Percentiles rank a stretch among this genome's conserved stretches.
Conservation (phyloP, 2,797 vertebrate species). For the Ctenochaetus hawaiiensis region DNA sequence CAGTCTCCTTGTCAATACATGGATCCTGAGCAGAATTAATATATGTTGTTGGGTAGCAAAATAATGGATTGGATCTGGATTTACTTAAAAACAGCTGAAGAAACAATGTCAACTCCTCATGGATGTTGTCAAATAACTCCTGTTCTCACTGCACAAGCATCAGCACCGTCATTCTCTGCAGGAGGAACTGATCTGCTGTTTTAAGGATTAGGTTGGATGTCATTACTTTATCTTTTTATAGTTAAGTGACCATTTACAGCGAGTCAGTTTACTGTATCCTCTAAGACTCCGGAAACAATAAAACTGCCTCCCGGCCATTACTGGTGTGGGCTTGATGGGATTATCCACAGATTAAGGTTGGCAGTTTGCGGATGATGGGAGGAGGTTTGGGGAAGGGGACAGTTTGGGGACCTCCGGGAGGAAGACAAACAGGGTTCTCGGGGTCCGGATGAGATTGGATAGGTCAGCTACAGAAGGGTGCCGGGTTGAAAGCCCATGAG, state of each 20-base stretch:
- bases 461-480: slow-evolving; percentile 60
- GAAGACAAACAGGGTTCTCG: slow-evolving; percentile 54
- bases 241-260: neutral
- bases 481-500: slow-evolving; percentile 55
- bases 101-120: slow-evolving; percentile 11
- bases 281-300: slow-evolving; percentile 23
- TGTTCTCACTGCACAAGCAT: neutral
- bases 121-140: slow-evolving; percentile 18
- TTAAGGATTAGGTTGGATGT: slow-evolving; percentile 7
- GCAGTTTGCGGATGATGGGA: slow-evolving; percentile 37
- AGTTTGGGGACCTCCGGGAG: slow-evolving; percentile 41
- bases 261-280: slow-evolving; percentile 20
- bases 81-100: slow-evolving; percentile 1
- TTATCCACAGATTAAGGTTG: slow-evolving; percentile 64
- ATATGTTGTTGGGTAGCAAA: slow-evolving; percentile 3
- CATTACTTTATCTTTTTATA: slow-evolving; percentile 8
- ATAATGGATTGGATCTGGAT: neutral
- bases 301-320: slow-evolving; percentile 46
- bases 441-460: slow-evolving; percentile 68
- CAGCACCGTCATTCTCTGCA: neutral
- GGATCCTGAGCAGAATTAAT: slow-evolving; percentile 25
- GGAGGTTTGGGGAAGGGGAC: slow-evolving; percentile 9
- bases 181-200: neutral
- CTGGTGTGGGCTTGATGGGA: slow-evolving; percentile 69
- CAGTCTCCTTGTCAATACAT: slow-evolving; percentile 44